Base-by-base conservation (phyloP, 1,140 invertebrate genomes). In the Potamilus streckersoni region DNA sequence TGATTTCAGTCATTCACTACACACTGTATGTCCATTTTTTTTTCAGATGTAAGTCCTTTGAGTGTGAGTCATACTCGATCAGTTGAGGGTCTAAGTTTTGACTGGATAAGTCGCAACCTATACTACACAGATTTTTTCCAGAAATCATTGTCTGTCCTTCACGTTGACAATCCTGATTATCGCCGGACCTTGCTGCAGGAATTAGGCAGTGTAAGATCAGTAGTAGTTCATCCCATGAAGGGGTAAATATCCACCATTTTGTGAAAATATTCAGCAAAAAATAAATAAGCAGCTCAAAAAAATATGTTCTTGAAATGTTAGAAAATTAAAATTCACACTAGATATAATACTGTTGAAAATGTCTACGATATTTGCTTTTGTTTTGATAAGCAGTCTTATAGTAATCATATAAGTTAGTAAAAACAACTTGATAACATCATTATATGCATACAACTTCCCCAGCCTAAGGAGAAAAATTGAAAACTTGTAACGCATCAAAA, bases 61-160 rank as follows among this genome's bases (percentile, higher is more conserved):
- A 80, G 83, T 15, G 80, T 83, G 1, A 82, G 80, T 15, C 71
- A 84, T 80, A 81, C 82, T 15, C 79, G 76, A 87, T 98, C 99
- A 1, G 97, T 99, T 0, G 97, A 99, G 92, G 97, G 97, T 8
- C 91, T 99, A 59, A 96, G 97, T 2, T 95, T 98, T 0, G 98
- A 99, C 87, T 99, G 97, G 98, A 95, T 95, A 0, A 95, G 97
- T 0, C 97, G 98, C 86, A 99, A 99, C 88, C 91, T 99, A 0
- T 99, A 99, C 89, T 99, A 98, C 89, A 98, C 99, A 66, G 97
- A 99, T 86, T 98, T 96, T 14, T 93, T 96, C 15, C 97, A 97
- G 90, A 97, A 97, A 79, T 98, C 97, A 0, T 89, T 99, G 0
- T 98, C 98, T 84, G 97, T 99, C 0, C 90, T 99, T 0, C 96